Conservation (phyloP, 2,113 vertebrate species). For the Bungarus multicinctus region DNA sequence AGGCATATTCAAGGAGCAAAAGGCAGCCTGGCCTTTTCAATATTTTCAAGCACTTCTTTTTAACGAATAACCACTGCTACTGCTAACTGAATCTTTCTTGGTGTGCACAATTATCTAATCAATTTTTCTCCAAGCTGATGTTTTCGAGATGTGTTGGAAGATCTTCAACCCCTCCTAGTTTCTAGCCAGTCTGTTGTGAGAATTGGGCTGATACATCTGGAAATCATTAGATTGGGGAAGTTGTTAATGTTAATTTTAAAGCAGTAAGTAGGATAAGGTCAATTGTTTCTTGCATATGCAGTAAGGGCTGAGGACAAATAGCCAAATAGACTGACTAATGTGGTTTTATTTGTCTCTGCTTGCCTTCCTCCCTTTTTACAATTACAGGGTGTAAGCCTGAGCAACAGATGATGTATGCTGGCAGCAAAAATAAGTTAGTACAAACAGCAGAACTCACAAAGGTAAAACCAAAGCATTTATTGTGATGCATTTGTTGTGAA, state of each 20-base stretch:
- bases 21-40: background rate
- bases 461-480: slow-evolving; percentile 64
- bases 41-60: background rate
- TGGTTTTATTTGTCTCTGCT: background rate
- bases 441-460: slow-evolving; percentile 89
- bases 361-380: background rate
- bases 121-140: background rate
- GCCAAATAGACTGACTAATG: background rate
- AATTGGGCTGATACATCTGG: background rate
- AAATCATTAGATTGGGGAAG: background rate
- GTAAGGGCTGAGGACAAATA: background rate
- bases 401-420: slow-evolving; percentile 98
- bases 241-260: background rate
- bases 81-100: background rate
- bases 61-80: background rate
- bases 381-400: slow-evolving; percentile 89
- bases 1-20: background rate
- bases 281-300: background rate
- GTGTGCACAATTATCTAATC: background rate
- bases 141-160: background rate
- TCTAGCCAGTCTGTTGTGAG: background rate
- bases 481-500: background rate
- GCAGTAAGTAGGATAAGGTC: background rate
- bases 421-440: slow-evolving; percentile 96
- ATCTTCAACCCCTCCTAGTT: background rate